Base-by-base conservation (phyloP, 2,888 invertebrate species). In the Thysanoteuthis rhombus region DNA sequence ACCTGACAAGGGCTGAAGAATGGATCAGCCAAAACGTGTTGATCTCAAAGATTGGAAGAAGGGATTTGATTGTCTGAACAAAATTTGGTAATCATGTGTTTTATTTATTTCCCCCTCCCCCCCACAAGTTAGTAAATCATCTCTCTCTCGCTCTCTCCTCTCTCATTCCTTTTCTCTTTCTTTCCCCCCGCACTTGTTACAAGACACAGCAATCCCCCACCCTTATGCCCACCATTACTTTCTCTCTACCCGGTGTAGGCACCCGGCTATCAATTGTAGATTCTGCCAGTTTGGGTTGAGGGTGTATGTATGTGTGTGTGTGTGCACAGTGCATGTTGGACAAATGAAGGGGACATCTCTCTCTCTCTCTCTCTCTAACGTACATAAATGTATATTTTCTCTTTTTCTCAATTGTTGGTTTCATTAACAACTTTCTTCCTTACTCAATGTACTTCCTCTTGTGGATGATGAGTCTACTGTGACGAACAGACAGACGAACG, bases 381-480 rank as follows among this genome's bases (percentile, higher is more conserved):
- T 90, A 28, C 90, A 90, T 90, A 90, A 90, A 90, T 90, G 90
- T 40, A 90, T 40, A 4, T 91, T 40, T 16, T 42, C 32, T 52
- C 52, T 25, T 22, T 47, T 22, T 47, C 47, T 47, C 47, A 47
- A 47, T 47, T 47, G 52, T 25, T 52, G 25, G 52, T 28, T 52
- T 28, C 52, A 16, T 45, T 52, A 25, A n/a, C n/a, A 75, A 36
- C 12, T 75, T 75, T 75, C n/a, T 75, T 75, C 8, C 75, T 75
- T 12, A n/a, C n/a, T 75, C 75, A n/a, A n/a, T 75, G 75, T 75
- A 75, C n/a, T 75, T 75, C 75, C 75, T 75, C 75, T 75, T 75
- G 75, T 75, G 75, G 75, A 75, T 75, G 75, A 75, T n/a, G 40
- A 92, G 91, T 92, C 45, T 39, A 92, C 91, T 42, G 90, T 90